Evolutionary conservation across 2,888 invertebrate species (phyloP).

Genomic region (Dinocampus coccinellae): DNA sequence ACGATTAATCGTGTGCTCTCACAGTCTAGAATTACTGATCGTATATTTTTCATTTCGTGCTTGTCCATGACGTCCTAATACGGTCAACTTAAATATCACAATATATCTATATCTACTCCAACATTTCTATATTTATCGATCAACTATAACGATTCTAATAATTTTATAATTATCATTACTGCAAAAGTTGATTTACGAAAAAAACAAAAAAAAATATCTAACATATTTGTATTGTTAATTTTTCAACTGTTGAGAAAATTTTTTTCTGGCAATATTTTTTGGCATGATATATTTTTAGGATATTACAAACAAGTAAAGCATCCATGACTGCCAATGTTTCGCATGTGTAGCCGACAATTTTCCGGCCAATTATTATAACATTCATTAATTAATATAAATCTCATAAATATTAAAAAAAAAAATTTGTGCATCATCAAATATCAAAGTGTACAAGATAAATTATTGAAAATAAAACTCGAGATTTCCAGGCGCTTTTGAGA

Average conservation of each 20-base stretch:
- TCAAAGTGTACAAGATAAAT: not conserved
- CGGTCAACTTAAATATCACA: not conserved
- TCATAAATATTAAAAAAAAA: not conserved
- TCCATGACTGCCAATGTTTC: conserved; percentile 23
- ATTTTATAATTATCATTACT: not conserved
- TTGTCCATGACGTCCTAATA: not conserved
- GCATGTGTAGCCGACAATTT: conserved; percentile 7
- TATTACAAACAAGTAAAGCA: not conserved
- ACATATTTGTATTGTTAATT: conserved; percentile 1
- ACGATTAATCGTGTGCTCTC: conserved; percentile 19
- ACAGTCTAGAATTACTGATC: not conserved
- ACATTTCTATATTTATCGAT: conserved; percentile 22
- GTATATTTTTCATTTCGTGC: not conserved
- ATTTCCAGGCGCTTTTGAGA: conserved; percentile 3
- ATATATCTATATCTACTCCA: not conserved
- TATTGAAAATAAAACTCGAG: not conserved
- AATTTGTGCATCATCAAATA: not conserved
- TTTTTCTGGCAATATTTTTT: conserved; percentile 26
- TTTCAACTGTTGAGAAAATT: conserved; percentile 17
- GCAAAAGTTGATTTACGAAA: too few relatives aligned
- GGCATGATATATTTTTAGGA: conserved; percentile 16
- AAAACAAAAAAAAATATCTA: too few relatives aligned
- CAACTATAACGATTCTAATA: not conserved
- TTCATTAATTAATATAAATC: not conserved
- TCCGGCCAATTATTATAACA: not conserved